A percentile compares a stretch with the other conserved stretches of the same genome.
Evolutionary conservation across 2,113 vertebrate genomes (phyloP).

Genomic region (Pelusios castaneus): DNA sequence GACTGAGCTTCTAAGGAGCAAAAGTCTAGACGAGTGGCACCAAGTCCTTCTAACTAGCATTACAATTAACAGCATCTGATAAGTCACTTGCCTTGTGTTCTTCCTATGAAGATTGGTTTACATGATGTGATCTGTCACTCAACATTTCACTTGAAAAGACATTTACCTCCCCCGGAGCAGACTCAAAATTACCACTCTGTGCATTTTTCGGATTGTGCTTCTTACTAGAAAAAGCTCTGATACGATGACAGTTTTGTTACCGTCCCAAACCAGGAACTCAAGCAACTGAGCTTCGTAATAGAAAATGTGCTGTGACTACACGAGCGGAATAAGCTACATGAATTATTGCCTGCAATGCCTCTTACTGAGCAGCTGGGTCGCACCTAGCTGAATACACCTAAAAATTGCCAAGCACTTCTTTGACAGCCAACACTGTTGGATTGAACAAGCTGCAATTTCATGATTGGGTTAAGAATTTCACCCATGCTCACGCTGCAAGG

Average conservation of each 20-base stretch:
- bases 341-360: neutral
- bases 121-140: neutral
- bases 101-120: neutral
- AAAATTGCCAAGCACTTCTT: accelerated
- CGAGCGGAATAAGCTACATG: neutral
- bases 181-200: neutral
- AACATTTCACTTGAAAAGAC: neutral
- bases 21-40: neutral
- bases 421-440: neutral
- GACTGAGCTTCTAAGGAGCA: neutral
- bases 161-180: neutral
- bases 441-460: neutral
- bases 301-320: neutral
- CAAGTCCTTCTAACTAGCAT: neutral
- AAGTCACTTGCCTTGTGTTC: neutral
- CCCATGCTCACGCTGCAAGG: neutral
- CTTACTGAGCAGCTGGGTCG: neutral
- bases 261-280: neutral
- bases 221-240: neutral
- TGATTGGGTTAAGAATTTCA: neutral
- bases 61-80: neutral
- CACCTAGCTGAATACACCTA: neutral
- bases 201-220: neutral
- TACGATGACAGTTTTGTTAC: neutral
- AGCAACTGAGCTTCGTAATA: neutral